A percentile compares a stretch with the other conserved stretches of the same genome.
These are phyloP conservation scores for Stegastes partitus DNA, from an alignment of 2,113 vertebrate genomes.

Conservation along the genomic window DNA sequence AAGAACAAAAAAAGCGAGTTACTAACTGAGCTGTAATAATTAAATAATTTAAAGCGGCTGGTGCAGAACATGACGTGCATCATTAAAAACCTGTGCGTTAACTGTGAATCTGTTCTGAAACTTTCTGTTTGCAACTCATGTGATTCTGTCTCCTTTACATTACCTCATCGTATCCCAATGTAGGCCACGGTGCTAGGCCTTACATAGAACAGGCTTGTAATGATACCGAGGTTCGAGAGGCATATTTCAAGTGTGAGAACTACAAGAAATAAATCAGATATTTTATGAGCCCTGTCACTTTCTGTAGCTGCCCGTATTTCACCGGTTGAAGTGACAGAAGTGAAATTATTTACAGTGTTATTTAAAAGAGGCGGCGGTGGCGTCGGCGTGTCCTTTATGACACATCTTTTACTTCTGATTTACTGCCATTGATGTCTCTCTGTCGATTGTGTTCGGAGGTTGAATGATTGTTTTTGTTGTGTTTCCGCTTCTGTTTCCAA, in stretches of 20 bases:
- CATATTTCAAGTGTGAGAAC: constrained; percentile 42
- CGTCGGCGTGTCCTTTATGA: neutral
- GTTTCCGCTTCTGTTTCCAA: constrained; percentile 30
- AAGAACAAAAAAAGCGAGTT: neutral
- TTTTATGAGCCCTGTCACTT: constrained; percentile 50
- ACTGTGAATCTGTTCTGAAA: neutral
- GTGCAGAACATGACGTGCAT: neutral
- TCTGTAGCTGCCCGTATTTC: constrained; percentile 31
- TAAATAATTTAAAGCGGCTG: neutral
- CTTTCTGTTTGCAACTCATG: neutral
- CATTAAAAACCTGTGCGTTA: too few species aligned
- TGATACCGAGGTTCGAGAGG: constrained; percentile 61
- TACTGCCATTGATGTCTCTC: neutral
- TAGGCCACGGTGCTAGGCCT: constrained; percentile 38
- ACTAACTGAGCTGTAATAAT: neutral
- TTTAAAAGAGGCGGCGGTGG: constrained; percentile 3
- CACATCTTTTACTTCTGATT: constrained; percentile 1
- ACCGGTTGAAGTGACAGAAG: constrained; percentile 4
- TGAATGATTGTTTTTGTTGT: neutral
- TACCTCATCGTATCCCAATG: constrained; percentile 55
- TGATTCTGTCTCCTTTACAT: constrained; percentile 34
- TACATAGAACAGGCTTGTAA: constrained; percentile 35
- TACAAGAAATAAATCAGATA: constrained; percentile 48
- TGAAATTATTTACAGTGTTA: constrained; percentile 44
- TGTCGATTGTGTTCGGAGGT: neutral